phyloP scores from a whole-genome alignment of 2,113 vertebrate genomes.

The Cyanoramphus novaezelandiae region DNA sequence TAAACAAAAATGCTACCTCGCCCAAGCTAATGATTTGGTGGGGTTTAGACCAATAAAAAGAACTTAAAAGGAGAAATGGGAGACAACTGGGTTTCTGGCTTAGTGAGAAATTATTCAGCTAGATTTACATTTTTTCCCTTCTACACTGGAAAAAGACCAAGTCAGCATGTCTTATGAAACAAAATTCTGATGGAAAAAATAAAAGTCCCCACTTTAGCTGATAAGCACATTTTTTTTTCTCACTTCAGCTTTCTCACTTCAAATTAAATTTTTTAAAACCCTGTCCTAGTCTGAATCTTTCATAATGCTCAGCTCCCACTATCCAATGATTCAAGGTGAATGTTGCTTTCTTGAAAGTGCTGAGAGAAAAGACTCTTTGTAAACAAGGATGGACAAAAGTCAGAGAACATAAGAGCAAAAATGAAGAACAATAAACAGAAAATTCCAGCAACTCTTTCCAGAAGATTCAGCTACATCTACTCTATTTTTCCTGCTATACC shows the following conservation, averaged over 20 bases:
- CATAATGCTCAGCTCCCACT: background rate
- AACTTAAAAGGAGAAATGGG: background rate
- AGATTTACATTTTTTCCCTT: background rate
- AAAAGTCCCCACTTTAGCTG: background rate
- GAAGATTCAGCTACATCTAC: background rate
- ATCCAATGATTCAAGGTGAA: background rate
- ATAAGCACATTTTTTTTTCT: background rate
- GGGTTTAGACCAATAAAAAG: background rate
- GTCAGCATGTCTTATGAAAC: background rate
- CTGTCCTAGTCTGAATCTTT: background rate
- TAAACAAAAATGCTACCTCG: background rate
- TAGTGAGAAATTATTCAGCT: background rate
- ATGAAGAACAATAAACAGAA: background rate
- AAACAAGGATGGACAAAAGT: background rate
- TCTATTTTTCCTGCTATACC: background rate
- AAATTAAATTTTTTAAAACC: background rate
- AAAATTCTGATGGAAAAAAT: background rate
- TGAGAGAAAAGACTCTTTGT: background rate
- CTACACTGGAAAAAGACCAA: background rate
- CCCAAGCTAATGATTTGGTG: background rate
- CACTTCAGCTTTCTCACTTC: background rate
- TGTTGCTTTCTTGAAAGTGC: background rate
- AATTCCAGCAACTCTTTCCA: background rate
- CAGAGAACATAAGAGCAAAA: background rate
- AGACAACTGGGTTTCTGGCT: background rate